Evolutionary conservation across 2,113 vertebrate genomes (phyloP), one percentile per base, ranked within the genome.

Genomic region (Istiophorus platypterus): DNA sequence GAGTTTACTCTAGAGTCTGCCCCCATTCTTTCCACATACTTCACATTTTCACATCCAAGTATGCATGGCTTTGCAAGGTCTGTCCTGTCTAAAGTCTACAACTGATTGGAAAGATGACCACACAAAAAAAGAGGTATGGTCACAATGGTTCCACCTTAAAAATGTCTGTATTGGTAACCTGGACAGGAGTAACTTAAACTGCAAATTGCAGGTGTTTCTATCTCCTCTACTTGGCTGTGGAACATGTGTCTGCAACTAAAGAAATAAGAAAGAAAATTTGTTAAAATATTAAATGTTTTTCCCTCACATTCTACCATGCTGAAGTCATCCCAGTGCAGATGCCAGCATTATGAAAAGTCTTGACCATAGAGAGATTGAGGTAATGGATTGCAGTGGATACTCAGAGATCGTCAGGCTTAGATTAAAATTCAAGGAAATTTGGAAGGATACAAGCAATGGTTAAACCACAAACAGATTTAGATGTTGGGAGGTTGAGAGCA

Each of bases 21-120:
- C 65, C 73, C 73, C 76, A 88, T 92, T 90, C 87, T 90, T 90
- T 92, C 91, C 91, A 88, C 91, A 90, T 92, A 85, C 73, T 72
- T 85, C 68, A 76, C 80, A 92, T 90, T 80, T 89, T 88, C 85
- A 86, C 76, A 65, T 81, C 83, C 72, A 71, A 70, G 88, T 79
- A 85, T 82, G 75, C 31, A 37, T 76, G 41, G 70, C 56, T 72
- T 76, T 65, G 67, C 82, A 78, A 45, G 24, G 58, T 63, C 83
- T 72, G 2, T 64, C 42, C 61, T 58, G 56, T 78, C 63, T 72
- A 27, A 54, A 51, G 61, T 62, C 70, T 69, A 58, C 68, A 73
- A 76, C 34, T 66, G 56, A 81, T 71, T 54, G 75, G 80, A 80
- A 81, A 79, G 68, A 80, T 70, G 72, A 74, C 67, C 77, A 81